Evolutionary conservation across 2,113 vertebrate genomes (phyloP).

Genomic region (Petromus typicus): DNA sequence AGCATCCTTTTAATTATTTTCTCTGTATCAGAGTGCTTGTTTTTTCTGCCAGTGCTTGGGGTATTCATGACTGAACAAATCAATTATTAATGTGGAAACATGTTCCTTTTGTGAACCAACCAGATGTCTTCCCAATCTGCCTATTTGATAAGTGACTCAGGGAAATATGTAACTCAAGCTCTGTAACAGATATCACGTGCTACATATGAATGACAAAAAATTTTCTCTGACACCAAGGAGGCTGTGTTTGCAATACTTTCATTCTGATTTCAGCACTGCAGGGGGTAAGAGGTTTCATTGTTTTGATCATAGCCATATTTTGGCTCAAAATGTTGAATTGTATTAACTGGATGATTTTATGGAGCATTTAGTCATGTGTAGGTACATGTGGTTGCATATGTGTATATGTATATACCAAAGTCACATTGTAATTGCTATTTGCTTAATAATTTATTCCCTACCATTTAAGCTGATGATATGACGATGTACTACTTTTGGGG

Average conservation of each 20-base stretch:
- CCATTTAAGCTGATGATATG: not conserved
- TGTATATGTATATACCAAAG: not conserved
- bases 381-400: too few relatives aligned
- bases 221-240: not conserved
- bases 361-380: not conserved
- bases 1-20: constrained; percentile 69
- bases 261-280: not conserved
- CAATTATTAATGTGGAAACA: constrained; percentile 65
- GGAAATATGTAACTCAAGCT: constrained; percentile 60
- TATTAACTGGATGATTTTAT: constrained; percentile 15
- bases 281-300: not conserved
- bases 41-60: constrained; percentile 45
- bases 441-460: constrained; percentile 7
- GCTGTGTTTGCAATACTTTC: not conserved
- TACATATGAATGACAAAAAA: not conserved
- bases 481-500: not conserved
- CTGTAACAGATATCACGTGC: constrained; percentile 27
- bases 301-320: constrained; percentile 27
- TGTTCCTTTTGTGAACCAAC: constrained; percentile 51
- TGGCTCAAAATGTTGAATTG: constrained; percentile 34
- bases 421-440: constrained; percentile 56
- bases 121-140: constrained; percentile 63
- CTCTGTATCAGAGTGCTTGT: not conserved
- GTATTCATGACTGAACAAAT: constrained; percentile 57
- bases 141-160: constrained; percentile 62